Percentiles rank a stretch among this genome's conserved stretches.
These are phyloP conservation scores for Latrodectus elegans DNA, from an alignment of 2,888 invertebrate genomes.

Conservation along the genomic window DNA sequence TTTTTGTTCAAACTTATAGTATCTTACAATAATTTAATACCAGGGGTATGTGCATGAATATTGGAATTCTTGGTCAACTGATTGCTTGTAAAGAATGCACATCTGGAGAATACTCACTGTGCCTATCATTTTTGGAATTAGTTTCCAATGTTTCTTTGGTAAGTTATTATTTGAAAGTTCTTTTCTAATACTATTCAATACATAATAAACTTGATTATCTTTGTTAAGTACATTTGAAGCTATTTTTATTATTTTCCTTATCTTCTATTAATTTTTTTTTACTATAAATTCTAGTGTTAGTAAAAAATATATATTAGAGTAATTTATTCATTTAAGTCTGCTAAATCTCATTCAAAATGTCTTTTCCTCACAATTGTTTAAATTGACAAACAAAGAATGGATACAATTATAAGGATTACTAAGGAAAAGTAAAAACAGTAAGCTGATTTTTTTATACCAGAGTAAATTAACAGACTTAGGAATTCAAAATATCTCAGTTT, in stretches of 20 bases:
- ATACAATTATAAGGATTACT: too few relatives aligned
- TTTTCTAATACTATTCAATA: background rate
- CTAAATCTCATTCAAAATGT: too few relatives aligned
- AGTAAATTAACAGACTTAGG: too few relatives aligned
- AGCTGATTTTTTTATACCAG: too few relatives aligned
- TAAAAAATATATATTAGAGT: too few relatives aligned
- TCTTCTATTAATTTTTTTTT: background rate
- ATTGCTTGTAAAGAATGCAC: constrained; percentile 70
- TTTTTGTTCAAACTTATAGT: background rate
- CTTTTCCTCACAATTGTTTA: too few relatives aligned
- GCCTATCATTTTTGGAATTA: constrained; percentile 69
- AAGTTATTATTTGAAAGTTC: constrained; percentile 1
- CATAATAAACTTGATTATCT: background rate
- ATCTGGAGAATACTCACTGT: constrained; percentile 70
- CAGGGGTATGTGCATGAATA: constrained; percentile 69
- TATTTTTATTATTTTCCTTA: background rate
- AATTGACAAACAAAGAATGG: too few relatives aligned
- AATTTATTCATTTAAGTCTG: too few relatives aligned
- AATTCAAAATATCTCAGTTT: too few relatives aligned
- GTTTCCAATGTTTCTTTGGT: constrained; percentile 58
- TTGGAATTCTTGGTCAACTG: constrained; percentile 68
- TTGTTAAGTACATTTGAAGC: background rate
- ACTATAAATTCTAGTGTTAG: too few relatives aligned
- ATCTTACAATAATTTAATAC: background rate
- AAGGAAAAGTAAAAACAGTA: too few relatives aligned